Percentiles rank a stretch among this genome's conserved stretches.
These are phyloP conservation scores for Agapostemon virescens DNA, from an alignment of 2,888 invertebrate species.

Conservation along the genomic window DNA sequence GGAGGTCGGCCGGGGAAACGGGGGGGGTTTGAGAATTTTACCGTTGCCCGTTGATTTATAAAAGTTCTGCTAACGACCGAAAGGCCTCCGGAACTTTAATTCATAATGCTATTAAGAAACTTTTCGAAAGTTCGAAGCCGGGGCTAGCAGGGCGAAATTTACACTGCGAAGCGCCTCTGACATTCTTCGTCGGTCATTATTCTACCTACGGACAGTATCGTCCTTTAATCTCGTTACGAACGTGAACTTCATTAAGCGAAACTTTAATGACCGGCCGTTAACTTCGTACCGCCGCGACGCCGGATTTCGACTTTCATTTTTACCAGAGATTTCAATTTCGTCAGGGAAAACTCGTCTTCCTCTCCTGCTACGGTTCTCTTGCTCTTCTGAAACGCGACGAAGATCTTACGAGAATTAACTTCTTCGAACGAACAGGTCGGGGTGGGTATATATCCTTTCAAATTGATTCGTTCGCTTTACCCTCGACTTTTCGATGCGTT, in stretches of 20 bases:
- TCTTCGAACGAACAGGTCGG: background rate
- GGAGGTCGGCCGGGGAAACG: background rate
- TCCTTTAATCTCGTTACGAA: slow-evolving; percentile 51
- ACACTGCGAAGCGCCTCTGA: slow-evolving; percentile 41
- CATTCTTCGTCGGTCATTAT: slow-evolving; percentile 53
- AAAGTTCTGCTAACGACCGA: slow-evolving; percentile 45
- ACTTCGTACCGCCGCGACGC: background rate
- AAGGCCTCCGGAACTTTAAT: slow-evolving; percentile 38
- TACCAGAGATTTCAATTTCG: slow-evolving; percentile 18
- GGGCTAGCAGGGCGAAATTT: slow-evolving; percentile 44
- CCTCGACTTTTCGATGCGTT: no score
- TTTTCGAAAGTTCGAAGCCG: slow-evolving; percentile 53
- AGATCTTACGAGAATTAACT: slow-evolving; percentile 18
- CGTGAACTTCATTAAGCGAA: slow-evolving; percentile 41
- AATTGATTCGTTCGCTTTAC: slow-evolving; percentile 2
- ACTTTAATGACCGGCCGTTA: slow-evolving; percentile 26
- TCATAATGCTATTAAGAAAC: slow-evolving; percentile 61
- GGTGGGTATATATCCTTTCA: background rate
- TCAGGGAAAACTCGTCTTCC: background rate
- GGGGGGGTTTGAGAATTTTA: slow-evolving; percentile 19
- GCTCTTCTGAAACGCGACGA: slow-evolving; percentile 1
- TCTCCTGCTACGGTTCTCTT: background rate
- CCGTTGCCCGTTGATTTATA: slow-evolving; percentile 33
- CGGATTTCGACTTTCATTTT: slow-evolving; percentile 26
- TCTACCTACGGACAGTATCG: slow-evolving; percentile 45